Conservation (phyloP, 1,140 invertebrate genomes). For the Leptoteleia sp. region DNA sequence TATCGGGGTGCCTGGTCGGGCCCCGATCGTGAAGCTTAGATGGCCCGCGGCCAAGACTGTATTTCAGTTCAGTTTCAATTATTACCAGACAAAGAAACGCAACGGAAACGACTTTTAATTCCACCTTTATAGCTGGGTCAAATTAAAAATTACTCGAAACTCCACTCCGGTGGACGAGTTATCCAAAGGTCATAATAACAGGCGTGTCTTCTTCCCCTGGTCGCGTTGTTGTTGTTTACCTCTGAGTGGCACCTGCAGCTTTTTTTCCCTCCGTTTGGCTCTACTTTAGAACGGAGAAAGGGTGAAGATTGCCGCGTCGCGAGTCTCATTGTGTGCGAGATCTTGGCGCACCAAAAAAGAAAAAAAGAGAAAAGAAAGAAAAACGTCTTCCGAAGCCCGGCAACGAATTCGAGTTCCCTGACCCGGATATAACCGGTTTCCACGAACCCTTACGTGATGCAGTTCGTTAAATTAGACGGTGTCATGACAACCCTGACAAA, state of each 20-base stretch:
- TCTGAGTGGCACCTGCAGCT: slow-evolving; percentile 38
- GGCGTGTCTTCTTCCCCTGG: too few relatives aligned
- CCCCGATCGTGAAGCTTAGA: too few relatives aligned
- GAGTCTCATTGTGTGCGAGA: slow-evolving; percentile 21
- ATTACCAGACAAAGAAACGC: too few relatives aligned
- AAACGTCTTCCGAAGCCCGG: slow-evolving; percentile 19
- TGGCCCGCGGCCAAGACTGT: too few relatives aligned
- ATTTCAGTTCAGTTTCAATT: too few relatives aligned
- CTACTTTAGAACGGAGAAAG: slow-evolving; percentile 8
- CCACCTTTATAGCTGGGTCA: too few relatives aligned
- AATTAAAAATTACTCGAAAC: too few relatives aligned
- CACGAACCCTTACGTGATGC: slow-evolving; percentile 32
- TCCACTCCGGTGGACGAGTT: not conserved
- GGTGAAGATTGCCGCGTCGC: slow-evolving; percentile 7
- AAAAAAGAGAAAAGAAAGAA: too few relatives aligned
- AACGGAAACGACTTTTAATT: too few relatives aligned
- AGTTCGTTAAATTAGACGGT: slow-evolving; percentile 45
- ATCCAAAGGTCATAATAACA: not conserved
- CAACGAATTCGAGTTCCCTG: slow-evolving; percentile 45
- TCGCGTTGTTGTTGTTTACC: slow-evolving; percentile 29
- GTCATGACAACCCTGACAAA: too few relatives aligned
- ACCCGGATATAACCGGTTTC: slow-evolving; percentile 52
- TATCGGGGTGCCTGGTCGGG: too few relatives aligned
- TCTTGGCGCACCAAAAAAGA: slow-evolving; percentile 13
- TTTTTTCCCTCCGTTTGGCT: not conserved